A percentile compares a stretch with the other conserved stretches of the same genome.
Evolutionary conservation across 2,888 invertebrate species (phyloP).

Genomic region (Polydrusus cervinus): DNA sequence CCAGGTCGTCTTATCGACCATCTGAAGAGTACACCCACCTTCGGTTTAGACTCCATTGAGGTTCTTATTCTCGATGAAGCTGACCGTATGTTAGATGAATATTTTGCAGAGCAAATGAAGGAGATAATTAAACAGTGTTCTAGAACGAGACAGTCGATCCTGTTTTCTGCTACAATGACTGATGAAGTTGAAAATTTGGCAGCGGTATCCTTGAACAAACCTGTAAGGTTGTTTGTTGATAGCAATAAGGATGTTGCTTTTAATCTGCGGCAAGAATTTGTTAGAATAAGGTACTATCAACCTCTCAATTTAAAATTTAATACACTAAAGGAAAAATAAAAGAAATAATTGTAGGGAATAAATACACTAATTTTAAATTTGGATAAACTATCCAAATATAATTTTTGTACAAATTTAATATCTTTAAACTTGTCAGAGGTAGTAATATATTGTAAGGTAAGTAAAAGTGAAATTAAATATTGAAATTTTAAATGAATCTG

Average conservation of each 20-base stretch:
- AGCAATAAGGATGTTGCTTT: constrained; percentile 96
- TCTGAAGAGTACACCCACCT: constrained; percentile 94
- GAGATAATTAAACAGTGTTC: constrained; percentile 96
- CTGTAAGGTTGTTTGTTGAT: constrained; percentile 96
- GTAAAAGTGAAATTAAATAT: no score
- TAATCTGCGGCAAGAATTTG: constrained; percentile 96
- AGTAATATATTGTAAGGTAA: no score
- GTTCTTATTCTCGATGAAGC: constrained; percentile 88
- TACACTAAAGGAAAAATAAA: no score
- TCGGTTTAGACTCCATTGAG: constrained; percentile 91
- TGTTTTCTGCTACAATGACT: constrained; percentile 99
- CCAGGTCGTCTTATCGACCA: constrained; percentile 99
- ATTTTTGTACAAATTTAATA: no score
- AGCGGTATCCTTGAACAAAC: constrained; percentile 92
- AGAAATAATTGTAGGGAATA: no score
- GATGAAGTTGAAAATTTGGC: constrained; percentile 96
- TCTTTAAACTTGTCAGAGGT: no score
- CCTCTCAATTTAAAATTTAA: no score
- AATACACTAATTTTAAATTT: no score
- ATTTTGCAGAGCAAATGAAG: constrained; percentile 99
- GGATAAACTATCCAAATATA: no score
- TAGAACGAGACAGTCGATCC: constrained; percentile 93
- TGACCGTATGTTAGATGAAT: constrained; percentile 96
- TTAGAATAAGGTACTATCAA: constrained; percentile 82
- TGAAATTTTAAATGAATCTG: no score